Conservation (phyloP, 2,888 invertebrate species). For the Perizoma flavofasciatum region DNA sequence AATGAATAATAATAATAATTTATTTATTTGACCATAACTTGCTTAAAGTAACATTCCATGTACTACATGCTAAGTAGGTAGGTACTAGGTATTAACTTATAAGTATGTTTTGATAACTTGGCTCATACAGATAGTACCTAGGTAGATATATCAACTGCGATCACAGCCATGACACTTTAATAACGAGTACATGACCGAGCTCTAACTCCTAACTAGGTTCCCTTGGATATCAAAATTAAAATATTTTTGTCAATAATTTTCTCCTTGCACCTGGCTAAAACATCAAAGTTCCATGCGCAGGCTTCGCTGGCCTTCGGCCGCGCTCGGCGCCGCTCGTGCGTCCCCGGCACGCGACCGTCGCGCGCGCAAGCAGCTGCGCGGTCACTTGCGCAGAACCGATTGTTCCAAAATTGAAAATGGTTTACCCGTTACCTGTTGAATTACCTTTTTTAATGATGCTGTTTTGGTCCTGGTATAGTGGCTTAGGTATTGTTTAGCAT, state of each 20-base stretch:
- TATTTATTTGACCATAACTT: background rate
- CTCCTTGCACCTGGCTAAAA: constrained; percentile 21
- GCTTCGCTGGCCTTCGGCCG: constrained; percentile 37
- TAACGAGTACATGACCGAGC: too few species aligned
- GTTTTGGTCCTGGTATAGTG: background rate
- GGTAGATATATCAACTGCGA: too few species aligned
- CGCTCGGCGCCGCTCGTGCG: constrained; percentile 59
- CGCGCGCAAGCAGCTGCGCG: constrained; percentile 63
- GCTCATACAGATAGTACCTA: too few species aligned
- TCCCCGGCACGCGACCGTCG: constrained; percentile 73
- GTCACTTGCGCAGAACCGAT: constrained; percentile 70
- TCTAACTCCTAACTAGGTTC: too few species aligned
- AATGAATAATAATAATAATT: too few species aligned
- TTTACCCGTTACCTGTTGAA: constrained; percentile 38
- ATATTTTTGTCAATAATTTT: constrained; percentile 4
- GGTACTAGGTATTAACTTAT: too few species aligned
- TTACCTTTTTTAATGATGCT: constrained; percentile 20
- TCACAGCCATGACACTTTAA: too few species aligned
- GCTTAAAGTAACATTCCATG: too few species aligned
- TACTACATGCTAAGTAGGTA: too few species aligned
- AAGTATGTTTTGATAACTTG: too few species aligned
- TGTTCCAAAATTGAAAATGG: constrained; percentile 53
- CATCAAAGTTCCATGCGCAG: constrained; percentile 24
- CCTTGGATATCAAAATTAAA: too few species aligned
- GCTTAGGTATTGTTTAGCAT: background rate